Conservation (phyloP, 2,797 vertebrate species). For the Scleropages formosus region DNA sequence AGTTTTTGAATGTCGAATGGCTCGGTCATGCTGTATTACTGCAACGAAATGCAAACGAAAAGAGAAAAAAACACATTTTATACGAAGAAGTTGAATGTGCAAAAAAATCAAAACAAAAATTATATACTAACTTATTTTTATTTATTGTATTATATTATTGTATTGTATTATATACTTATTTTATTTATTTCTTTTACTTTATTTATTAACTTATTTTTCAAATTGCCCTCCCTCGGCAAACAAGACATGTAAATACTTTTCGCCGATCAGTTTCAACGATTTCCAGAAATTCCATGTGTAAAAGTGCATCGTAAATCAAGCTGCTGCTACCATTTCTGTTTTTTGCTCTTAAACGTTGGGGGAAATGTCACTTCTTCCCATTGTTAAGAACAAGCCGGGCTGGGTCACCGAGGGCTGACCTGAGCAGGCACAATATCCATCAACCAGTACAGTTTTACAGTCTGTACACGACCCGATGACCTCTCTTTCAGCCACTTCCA, state of each 20-base stretch:
- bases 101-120: too few species aligned
- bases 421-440: not conserved
- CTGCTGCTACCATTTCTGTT: not conserved
- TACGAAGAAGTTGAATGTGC: too few species aligned
- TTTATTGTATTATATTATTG: too few species aligned
- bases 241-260: not conserved
- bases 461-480: not conserved
- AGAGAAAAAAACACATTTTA: too few species aligned
- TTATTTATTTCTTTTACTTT: too few species aligned
- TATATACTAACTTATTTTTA: too few species aligned
- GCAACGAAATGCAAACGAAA: too few species aligned
- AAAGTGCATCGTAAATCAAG: conserved; percentile 15
- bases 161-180: too few species aligned
- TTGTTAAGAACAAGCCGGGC: conserved; percentile 21
- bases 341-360: not conserved
- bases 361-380: conserved; percentile 14
- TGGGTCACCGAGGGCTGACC: not conserved
- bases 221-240: not conserved
- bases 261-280: too few species aligned
- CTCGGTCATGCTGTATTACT: too few species aligned
- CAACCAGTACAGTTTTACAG: not conserved
- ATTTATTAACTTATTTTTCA: too few species aligned
- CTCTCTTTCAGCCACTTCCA: not conserved
- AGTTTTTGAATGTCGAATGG: too few species aligned
- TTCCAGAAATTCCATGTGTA: conserved; percentile 7